Percentiles rank a stretch among this genome's conserved stretches.
Conservation (phyloP, 2,797 vertebrate species). For the Danio jaintianensis region DNA sequence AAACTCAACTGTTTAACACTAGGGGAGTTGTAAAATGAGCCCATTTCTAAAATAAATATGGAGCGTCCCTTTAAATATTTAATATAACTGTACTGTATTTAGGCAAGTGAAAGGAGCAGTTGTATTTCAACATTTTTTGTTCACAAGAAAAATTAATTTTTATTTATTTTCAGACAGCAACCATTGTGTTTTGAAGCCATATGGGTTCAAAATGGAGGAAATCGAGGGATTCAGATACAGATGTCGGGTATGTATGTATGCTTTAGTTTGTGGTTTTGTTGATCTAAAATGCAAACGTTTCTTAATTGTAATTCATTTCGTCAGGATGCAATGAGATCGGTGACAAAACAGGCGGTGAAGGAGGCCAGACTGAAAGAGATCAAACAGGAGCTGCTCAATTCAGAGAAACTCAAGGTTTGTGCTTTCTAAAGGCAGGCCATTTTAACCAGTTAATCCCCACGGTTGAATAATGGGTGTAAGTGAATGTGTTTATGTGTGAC, state of each 20-base stretch:
- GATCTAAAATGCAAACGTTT: neutral
- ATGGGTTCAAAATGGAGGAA: slow-evolving; percentile 89
- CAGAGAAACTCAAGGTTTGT: slow-evolving; percentile 90
- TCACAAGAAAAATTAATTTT: no score
- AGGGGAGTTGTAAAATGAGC: no score
- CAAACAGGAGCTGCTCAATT: slow-evolving; percentile 92
- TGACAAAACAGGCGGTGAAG: slow-evolving; percentile 92
- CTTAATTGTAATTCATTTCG: neutral
- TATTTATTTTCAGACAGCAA: slow-evolving; percentile 69
- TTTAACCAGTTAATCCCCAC: neutral
- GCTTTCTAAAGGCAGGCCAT: neutral
- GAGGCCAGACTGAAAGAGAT: slow-evolving; percentile 94
- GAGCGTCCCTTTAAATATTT: no score
- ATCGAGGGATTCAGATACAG: slow-evolving; percentile 92
- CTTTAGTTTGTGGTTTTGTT: neutral
- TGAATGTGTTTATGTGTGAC: slow-evolving; percentile 30
- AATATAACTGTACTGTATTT: no score
- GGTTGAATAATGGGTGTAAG: neutral
- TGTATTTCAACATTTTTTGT: no score
- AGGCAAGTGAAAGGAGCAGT: no score
- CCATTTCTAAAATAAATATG: no score
- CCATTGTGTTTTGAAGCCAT: slow-evolving; percentile 79
- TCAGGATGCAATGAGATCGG: slow-evolving; percentile 93
- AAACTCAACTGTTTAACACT: no score
- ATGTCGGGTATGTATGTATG: slow-evolving; percentile 82